phyloP scores from a whole-genome alignment of 1,140 invertebrate species.

The Latrodectus geometricus region DNA sequence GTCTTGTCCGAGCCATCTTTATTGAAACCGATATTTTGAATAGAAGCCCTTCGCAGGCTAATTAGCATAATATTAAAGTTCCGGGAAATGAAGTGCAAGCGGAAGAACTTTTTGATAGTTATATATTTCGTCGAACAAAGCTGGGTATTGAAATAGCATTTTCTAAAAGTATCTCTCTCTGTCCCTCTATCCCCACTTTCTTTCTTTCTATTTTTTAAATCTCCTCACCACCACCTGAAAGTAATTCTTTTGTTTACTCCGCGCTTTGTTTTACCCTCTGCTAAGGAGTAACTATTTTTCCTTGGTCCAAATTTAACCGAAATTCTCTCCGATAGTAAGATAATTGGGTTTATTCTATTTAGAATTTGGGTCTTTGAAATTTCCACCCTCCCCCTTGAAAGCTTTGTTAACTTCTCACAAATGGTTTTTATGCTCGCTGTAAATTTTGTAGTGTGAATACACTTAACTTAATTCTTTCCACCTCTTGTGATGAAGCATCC shows the following conservation, averaged over 20 bases:
- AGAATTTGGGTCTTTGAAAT: no score
- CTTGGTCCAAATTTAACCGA: neutral
- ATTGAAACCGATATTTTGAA: constrained; percentile 31
- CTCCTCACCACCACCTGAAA: neutral
- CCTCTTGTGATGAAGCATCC: no score
- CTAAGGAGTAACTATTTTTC: neutral
- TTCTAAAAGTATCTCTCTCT: neutral
- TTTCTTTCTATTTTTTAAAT: neutral
- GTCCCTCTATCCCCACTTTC: neutral
- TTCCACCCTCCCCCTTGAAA: no score
- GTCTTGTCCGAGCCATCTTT: constrained; percentile 5
- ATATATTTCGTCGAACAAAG: constrained; percentile 30
- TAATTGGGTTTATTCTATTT: neutral
- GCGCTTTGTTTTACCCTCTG: neutral
- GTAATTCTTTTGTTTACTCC: constrained; percentile 23
- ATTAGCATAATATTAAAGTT: constrained; percentile 61
- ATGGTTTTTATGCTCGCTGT: no score
- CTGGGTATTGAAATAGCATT: constrained; percentile 22
- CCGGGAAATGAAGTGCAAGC: constrained; percentile 9
- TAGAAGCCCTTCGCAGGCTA: constrained; percentile 19
- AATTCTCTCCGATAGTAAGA: neutral
- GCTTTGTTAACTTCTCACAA: no score
- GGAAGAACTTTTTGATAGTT: constrained; percentile 1
- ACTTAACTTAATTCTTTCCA: no score
- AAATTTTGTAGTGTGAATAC: no score